Percentiles rank a stretch among this genome's conserved stretches.
Evolutionary conservation across 2,888 invertebrate genomes (phyloP).

Genomic region (Erebia palarica): DNA sequence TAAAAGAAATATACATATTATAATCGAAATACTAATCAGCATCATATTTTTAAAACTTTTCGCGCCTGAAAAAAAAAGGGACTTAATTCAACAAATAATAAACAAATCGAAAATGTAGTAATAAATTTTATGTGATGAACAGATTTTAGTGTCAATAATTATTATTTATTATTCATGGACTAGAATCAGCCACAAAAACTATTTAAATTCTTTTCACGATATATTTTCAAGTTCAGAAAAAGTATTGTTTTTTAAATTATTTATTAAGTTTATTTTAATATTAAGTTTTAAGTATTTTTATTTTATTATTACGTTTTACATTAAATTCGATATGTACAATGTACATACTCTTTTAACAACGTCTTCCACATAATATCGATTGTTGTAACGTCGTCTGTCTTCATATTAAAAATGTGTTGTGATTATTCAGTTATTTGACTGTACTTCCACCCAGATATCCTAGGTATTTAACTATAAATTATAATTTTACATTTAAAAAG

Average conservation of each 20-base stretch:
- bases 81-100: background rate
- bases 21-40: background rate
- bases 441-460: slow-evolving; percentile 31
- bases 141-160: background rate
- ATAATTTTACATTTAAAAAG: background rate
- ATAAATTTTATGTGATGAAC: background rate
- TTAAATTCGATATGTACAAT: background rate
- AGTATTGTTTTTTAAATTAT: background rate
- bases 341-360: slow-evolving; percentile 27
- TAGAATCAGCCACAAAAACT: background rate
- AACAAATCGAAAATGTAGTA: background rate
- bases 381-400: slow-evolving; percentile 36
- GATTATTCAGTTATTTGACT: slow-evolving; percentile 34
- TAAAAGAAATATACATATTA: background rate
- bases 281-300: no score
- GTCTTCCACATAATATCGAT: slow-evolving; percentile 43
- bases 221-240: background rate
- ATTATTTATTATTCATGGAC: background rate
- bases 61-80: background rate
- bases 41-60: background rate
- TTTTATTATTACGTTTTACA: no score
- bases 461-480: background rate
- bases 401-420: slow-evolving; percentile 41
- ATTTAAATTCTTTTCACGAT: background rate
- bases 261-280: no score